These are phyloP conservation scores for Meleagris gallopavo DNA, from an alignment of 2,113 vertebrate genomes.

Conservation along the genomic window DNA sequence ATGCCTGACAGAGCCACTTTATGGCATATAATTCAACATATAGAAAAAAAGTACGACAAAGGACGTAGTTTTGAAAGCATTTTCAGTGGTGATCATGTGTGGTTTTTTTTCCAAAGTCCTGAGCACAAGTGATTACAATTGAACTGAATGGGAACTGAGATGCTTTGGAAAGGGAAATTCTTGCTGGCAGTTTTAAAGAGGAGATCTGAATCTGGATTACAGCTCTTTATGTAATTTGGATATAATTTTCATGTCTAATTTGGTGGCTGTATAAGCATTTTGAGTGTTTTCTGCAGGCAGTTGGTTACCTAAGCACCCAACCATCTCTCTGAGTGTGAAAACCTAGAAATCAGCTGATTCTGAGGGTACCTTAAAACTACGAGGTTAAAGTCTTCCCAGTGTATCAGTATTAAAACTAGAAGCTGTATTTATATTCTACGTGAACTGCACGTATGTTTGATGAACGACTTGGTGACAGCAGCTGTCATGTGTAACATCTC, in stretches of 20 bases:
- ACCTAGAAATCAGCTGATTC: background rate
- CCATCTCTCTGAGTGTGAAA: background rate
- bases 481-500: background rate
- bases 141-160: constrained; percentile 21
- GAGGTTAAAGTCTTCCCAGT: background rate
- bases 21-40: constrained; percentile 70
- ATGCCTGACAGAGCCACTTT: constrained; percentile 63
- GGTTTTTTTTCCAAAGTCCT: constrained; percentile 22
- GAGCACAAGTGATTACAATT: constrained; percentile 59
- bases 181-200: constrained; percentile 43
- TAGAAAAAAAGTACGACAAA: constrained; percentile 62
- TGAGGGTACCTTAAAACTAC: background rate
- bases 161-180: constrained; percentile 57
- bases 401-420: background rate
- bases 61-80: constrained; percentile 44
- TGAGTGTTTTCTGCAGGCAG: constrained; percentile 10
- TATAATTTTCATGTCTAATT: constrained; percentile 58
- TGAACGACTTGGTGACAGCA: background rate
- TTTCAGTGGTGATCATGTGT: background rate
- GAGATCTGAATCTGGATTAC: constrained; percentile 47
- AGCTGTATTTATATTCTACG: background rate
- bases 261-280: constrained; percentile 7
- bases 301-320: constrained; percentile 28
- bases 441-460: background rate
- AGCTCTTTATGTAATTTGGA: constrained; percentile 50